A percentile compares a stretch with the other conserved stretches of the same genome.
These are phyloP conservation scores for Sinhomidia bicolor DNA, from an alignment of 2,888 invertebrate species.

Conservation along the genomic window DNA sequence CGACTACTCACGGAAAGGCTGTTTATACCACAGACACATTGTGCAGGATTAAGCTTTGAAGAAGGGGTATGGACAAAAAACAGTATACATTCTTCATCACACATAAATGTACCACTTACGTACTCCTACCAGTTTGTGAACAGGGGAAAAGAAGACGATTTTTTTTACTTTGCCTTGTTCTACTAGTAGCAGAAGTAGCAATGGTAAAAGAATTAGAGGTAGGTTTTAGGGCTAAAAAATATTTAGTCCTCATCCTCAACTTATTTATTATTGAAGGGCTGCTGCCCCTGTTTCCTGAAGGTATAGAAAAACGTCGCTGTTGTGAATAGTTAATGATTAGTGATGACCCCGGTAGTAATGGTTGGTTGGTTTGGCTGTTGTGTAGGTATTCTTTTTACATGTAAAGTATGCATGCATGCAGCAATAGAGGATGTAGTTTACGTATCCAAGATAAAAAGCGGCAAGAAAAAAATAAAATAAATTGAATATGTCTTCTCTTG, in stretches of 20 bases:
- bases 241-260: neutral
- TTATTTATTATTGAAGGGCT: constrained; percentile 41
- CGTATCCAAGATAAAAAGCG: neutral
- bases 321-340: constrained; percentile 43
- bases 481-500: constrained; percentile 41
- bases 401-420: neutral
- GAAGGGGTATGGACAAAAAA: neutral
- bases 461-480: constrained; percentile 9
- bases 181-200: neutral
- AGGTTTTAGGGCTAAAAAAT: neutral
- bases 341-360: constrained; percentile 14
- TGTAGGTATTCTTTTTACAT: no score
- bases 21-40: neutral
- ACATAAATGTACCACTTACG: no score
- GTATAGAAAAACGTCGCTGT: neutral
- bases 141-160: no score
- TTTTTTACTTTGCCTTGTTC: no score
- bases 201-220: neutral
- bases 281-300: constrained; percentile 15
- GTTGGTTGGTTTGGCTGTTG: neutral
- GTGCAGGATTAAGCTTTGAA: neutral
- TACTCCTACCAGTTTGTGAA: no score
- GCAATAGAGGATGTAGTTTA: neutral
- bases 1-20: neutral
- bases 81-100: constrained; percentile 19